Evolutionary conservation across 2,113 vertebrate species (phyloP), one percentile per base, ranked within the genome.

Genomic region (Petroica traversi): DNA sequence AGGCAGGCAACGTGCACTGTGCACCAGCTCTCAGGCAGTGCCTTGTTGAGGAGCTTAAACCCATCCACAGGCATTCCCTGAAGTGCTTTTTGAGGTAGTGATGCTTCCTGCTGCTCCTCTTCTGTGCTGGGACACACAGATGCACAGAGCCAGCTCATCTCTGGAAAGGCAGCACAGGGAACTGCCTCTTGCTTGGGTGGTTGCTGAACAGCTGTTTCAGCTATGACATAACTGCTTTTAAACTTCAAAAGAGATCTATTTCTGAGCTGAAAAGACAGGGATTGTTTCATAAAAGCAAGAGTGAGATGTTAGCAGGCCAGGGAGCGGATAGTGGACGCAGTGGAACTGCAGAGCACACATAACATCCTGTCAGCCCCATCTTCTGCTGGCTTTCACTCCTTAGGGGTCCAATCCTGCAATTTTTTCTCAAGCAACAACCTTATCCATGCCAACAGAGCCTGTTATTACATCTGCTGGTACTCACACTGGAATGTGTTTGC

Each of bases 231-330:
- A 84, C 74, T 83, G 90, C 88, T 94, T 95, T 96, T 89, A 90
- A 91, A 97, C 94, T 95, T 96, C 96, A 97, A 97, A 97, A 94
- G 82, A 89, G 92, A 86, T 68, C 92, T 90, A 73, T 96, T 93
- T 79, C 85, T 93, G 96, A 95, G 95, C 91, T 97, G 71, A 87
- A 97, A 98, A 92, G 93, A 96, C 28, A 83, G 17, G 2, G 87
- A 91, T 72, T 52, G 67, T 80, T 95, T 92, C 89, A 88, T 69
- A 82, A 96, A 96, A 96, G 48, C 69, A 79, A 48, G 58, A 51
- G 62, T 0, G 8, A 78, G 77, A 28, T 61, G 38, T 82, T 49
- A 85, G 74, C 59, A 29, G 89, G 62, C 66, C 45, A 1, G 14
- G 67, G 19, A 76, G 49, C 0, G 8, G 69, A 49, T 9, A 55